Conservation (phyloP, 1,140 invertebrate species). For the Hestina assimilis region DNA sequence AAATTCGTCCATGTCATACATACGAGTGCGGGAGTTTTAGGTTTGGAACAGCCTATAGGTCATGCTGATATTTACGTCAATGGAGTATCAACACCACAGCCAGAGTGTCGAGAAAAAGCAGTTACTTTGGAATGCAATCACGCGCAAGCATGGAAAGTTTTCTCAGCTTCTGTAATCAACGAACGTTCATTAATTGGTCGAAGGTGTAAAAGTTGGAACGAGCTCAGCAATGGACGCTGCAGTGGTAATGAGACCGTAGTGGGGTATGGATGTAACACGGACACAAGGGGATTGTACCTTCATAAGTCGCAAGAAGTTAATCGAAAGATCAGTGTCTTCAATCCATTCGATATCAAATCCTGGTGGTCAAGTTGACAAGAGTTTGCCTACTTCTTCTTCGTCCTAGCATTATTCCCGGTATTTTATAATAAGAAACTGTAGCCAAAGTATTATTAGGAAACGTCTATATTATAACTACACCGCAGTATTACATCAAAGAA, state of each 20-base stretch:
- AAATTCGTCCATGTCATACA: slow-evolving; percentile 76
- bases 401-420: too few relatives aligned
- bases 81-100: slow-evolving; percentile 47
- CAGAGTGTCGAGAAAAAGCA: slow-evolving; percentile 44
- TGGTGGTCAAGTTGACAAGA: slow-evolving; percentile 34
- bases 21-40: slow-evolving; percentile 66
- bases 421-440: too few relatives aligned
- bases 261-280: slow-evolving; percentile 42
- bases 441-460: too few relatives aligned
- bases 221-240: slow-evolving; percentile 40
- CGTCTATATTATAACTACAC: too few relatives aligned
- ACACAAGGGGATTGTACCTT: slow-evolving; percentile 47
- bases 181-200: slow-evolving; percentile 34
- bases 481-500: too few relatives aligned
- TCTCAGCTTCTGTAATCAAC: slow-evolving; percentile 44
- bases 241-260: slow-evolving; percentile 40
- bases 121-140: slow-evolving; percentile 58
- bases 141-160: slow-evolving; percentile 53
- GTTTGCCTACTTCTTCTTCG: too few relatives aligned
- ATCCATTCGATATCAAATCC: slow-evolving; percentile 44
- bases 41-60: slow-evolving; percentile 63
- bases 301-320: slow-evolving; percentile 38
- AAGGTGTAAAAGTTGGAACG: slow-evolving; percentile 44
- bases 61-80: slow-evolving; percentile 61
- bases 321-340: slow-evolving; percentile 36